A percentile compares a stretch with the other conserved stretches of the same genome.
These are phyloP conservation scores for Chloropsis cyanopogon DNA, from an alignment of 2,113 vertebrate species.

Conservation along the genomic window DNA sequence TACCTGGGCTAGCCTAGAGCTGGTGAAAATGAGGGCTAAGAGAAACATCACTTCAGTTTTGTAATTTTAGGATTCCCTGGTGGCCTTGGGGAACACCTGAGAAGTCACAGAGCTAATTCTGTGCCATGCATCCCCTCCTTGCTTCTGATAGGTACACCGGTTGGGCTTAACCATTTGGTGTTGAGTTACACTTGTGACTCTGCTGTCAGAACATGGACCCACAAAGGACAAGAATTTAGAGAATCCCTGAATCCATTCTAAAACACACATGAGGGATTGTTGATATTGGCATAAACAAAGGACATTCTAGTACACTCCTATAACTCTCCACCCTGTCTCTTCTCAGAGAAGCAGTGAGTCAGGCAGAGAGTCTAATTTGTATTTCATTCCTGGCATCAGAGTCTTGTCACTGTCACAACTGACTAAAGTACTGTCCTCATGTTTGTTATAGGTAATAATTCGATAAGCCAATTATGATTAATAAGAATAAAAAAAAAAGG, in stretches of 20 bases:
- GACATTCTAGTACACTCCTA: not conserved
- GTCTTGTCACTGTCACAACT: not conserved
- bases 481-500: too few species aligned
- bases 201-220: not conserved
- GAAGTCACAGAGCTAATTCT: not conserved
- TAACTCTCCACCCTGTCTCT: not conserved
- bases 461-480: too few species aligned
- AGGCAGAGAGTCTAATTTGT: not conserved
- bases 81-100: not conserved
- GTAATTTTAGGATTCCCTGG: not conserved
- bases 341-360: not conserved
- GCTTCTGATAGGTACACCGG: not conserved
- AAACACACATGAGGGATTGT: not conserved
- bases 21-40: not conserved
- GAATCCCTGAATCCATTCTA: not conserved
- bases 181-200: not conserved
- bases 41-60: not conserved
- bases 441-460: too few species aligned
- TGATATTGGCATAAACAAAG: not conserved
- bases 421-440: not conserved
- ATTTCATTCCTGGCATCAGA: not conserved
- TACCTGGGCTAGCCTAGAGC: not conserved
- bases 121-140: rapidly evolving
- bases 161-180: not conserved
- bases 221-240: not conserved